phyloP scores from a whole-genome alignment of 2,888 invertebrate species.

The Drosophila mimica region DNA sequence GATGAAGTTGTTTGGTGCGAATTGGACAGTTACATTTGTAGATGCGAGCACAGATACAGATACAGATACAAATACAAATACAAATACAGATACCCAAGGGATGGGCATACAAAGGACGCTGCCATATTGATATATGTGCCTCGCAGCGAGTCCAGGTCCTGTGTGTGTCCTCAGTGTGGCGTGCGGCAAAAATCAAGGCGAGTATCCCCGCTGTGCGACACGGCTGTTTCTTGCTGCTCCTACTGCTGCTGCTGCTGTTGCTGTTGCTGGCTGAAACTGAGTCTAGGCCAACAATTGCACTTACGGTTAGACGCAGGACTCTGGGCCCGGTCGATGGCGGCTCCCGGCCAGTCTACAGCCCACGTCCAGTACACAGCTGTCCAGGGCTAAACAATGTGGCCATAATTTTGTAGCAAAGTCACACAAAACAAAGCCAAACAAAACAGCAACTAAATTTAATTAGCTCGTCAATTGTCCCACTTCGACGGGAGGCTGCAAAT shows the following conservation, averaged over 20 bases:
- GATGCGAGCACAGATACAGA: slow-evolving; percentile 17
- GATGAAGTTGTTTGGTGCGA: slow-evolving; percentile 72
- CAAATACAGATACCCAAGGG: slow-evolving; percentile 51
- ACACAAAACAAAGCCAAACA: slow-evolving; percentile 28
- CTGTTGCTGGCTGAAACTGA: slow-evolving; percentile 4
- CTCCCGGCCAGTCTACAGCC: not conserved
- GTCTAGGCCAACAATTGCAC: slow-evolving; percentile 51
- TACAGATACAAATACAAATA: slow-evolving; percentile 22
- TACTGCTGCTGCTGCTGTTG: slow-evolving; percentile 45
- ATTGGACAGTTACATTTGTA: slow-evolving; percentile 38
- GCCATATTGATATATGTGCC: slow-evolving; percentile 65
- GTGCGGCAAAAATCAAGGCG: slow-evolving; percentile 76
- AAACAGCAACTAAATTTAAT: slow-evolving; percentile 68
- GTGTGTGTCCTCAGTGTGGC: slow-evolving; percentile 56
- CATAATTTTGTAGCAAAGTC: slow-evolving; percentile 65
- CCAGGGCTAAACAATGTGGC: slow-evolving; percentile 63
- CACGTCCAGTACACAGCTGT: slow-evolving; percentile 60
- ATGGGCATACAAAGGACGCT: slow-evolving; percentile 52
- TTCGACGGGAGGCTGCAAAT: slow-evolving; percentile 7
- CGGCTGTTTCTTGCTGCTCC: slow-evolving; percentile 65
- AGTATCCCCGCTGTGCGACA: slow-evolving; percentile 69
- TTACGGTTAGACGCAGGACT: slow-evolving; percentile 56
- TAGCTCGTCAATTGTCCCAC: slow-evolving; percentile 73
- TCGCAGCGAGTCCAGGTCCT: slow-evolving; percentile 31
- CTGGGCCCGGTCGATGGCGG: slow-evolving; percentile 2